phyloP scores from a whole-genome alignment of 2,888 invertebrate genomes.

The Argynnis bischoffii region DNA sequence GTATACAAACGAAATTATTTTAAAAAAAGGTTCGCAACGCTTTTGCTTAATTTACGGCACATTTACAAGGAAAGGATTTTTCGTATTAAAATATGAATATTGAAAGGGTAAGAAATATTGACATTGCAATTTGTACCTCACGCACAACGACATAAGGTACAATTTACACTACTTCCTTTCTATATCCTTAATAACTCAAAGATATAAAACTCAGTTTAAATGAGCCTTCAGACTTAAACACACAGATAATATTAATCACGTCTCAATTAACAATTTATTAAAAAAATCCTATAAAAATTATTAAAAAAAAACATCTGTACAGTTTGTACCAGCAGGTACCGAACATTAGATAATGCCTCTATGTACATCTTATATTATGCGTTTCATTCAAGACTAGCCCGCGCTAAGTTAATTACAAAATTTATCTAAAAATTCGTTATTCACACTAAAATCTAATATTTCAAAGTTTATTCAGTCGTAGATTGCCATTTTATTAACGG shows the following conservation, averaged over 20 bases:
- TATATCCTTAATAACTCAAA: too few relatives aligned
- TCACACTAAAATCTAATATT: constrained; percentile 48
- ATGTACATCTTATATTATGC: constrained; percentile 64
- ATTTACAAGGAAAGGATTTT: too few relatives aligned
- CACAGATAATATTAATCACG: background rate
- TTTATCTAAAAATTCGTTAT: constrained; percentile 74
- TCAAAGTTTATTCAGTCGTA: constrained; percentile 23
- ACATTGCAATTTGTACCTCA: too few relatives aligned
- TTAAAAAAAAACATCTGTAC: constrained; percentile 39
- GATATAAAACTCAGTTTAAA: too few relatives aligned
- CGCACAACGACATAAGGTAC: too few relatives aligned
- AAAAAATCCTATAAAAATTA: constrained; percentile 25
- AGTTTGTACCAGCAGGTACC: constrained; percentile 59
- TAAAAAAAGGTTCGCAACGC: too few relatives aligned
- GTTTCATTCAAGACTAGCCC: constrained; percentile 75
- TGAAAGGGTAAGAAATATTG: too few relatives aligned
- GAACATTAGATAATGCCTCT: constrained; percentile 62
- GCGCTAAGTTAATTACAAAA: constrained; percentile 68
- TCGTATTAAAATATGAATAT: too few relatives aligned
- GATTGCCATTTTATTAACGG: constrained; percentile 17
- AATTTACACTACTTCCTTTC: too few relatives aligned
- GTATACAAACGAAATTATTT: too few relatives aligned
- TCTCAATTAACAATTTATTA: background rate
- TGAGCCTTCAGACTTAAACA: too few relatives aligned
- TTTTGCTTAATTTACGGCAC: too few relatives aligned